Conservation (phyloP, 2,797 vertebrate genomes). For the Sarcoramphus papa region DNA sequence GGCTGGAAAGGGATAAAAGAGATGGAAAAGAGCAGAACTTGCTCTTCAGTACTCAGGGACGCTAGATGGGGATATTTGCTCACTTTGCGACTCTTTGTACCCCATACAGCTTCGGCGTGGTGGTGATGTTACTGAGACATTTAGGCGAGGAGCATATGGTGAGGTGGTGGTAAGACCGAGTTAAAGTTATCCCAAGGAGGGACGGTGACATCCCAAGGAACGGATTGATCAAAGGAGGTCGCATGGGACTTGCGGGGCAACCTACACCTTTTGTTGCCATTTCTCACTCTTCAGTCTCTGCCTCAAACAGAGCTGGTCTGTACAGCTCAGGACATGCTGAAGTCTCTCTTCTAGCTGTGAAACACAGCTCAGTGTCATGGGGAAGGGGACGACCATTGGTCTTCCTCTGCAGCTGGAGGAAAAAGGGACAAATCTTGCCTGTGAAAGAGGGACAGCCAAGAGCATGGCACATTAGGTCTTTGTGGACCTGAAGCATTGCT, state of each 20-base stretch:
- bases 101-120: neutral
- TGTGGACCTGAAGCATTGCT: neutral
- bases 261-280: neutral
- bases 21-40: neutral
- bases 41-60: constrained; percentile 2
- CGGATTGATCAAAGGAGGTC: neutral
- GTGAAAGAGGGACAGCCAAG: neutral
- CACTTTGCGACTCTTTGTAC: constrained; percentile 12
- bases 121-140: neutral
- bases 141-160: neutral
- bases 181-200: neutral
- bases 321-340: neutral
- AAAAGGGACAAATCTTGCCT: neutral
- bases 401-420: neutral
- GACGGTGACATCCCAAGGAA: neutral
- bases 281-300: neutral
- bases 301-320: neutral
- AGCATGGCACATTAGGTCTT: neutral
- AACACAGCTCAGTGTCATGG: neutral
- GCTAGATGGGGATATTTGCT: constrained; percentile 73
- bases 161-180: neutral
- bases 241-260: rapidly evolving
- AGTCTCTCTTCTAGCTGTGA: neutral
- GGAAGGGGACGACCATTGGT: too few relatives aligned
- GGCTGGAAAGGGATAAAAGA: neutral